These are phyloP conservation scores for Calliphora vicina DNA, from an alignment of 1,140 invertebrate species.

Conservation along the genomic window DNA sequence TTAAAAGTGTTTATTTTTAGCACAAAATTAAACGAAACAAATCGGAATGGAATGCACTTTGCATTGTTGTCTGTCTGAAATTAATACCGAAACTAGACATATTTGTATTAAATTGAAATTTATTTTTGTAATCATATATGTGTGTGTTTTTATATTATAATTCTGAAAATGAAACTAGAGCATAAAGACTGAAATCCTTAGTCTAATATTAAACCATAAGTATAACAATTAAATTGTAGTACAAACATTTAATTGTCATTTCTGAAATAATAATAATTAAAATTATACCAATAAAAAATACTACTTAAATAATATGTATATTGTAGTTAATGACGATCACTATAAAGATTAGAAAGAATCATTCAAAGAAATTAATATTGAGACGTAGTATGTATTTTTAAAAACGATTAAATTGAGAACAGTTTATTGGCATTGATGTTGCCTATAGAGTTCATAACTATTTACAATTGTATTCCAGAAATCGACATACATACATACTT, in stretches of 20 bases:
- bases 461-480: not conserved
- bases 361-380: not conserved
- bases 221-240: not conserved
- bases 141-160: not conserved
- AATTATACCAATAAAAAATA: too few species aligned
- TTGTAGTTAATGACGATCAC: not conserved
- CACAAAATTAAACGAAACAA: not conserved
- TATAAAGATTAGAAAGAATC: not conserved
- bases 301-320: not conserved
- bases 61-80: not conserved
- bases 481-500: not conserved
- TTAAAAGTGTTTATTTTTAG: not conserved
- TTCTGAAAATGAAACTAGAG: not conserved
- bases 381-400: not conserved
- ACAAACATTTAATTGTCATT: not conserved
- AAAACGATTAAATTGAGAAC: not conserved
- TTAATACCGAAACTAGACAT: not conserved
- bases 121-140: not conserved
- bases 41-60: not conserved
- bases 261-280: not conserved
- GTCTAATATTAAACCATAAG: not conserved
- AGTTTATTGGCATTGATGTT: slow-evolving; percentile 15
- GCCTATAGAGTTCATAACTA: not conserved
- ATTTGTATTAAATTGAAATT: not conserved
- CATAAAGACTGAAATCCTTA: slow-evolving; percentile 3